Base-by-base conservation (phyloP, 2,888 invertebrate species). In the Drosophila antonietae region DNA sequence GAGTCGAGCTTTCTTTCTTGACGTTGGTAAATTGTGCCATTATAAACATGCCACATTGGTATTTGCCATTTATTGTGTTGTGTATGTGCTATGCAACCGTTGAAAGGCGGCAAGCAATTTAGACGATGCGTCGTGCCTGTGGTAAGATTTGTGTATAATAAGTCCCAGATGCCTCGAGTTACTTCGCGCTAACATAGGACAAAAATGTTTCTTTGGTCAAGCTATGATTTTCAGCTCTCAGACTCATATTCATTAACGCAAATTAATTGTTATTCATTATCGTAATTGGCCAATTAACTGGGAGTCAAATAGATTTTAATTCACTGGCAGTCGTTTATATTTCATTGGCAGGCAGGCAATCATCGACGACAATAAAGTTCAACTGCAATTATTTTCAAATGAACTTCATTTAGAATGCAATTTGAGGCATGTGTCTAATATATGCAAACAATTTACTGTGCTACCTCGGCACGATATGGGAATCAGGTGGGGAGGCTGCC, bases 401-500 rank as follows among this genome's bases (percentile, higher is more conserved):
- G 78, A 82, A 80, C 37, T 82, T 82, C 80, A 82, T 85, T 84
- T 77, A 68, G 73, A 82, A 73, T 78, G 88, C 83, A 88, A 83
- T 83, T 83, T 77, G 63, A 68, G 78, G 74, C 80, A 82, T 88
- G 88, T 82, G 73, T 68, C 75, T 88, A 82, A 88, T 85, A 72
- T 85, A 83, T 88, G 86, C 86, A 83, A 85, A 80, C 86, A 83
- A 85, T 88, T 82, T 78, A 73, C 80, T 73, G 35, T 60, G 75
- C 68, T 43, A 49, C 8, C n/a, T 31, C 47, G 47, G 51, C 51
- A 68, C 56, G 57, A 68, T 71, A 63, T 68, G n/a, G 55, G 37
- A 20, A 37, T 53, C 41, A 41, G 41, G 23, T 31, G 41, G 9
- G 52, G 5, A 6, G n/a, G 52, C 56, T 49, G 46, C 43, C 23